A percentile compares a stretch with the other conserved stretches of the same genome.
Conservation (phyloP, 2,888 invertebrate genomes). For the Pyrocoelia pectoralis region DNA sequence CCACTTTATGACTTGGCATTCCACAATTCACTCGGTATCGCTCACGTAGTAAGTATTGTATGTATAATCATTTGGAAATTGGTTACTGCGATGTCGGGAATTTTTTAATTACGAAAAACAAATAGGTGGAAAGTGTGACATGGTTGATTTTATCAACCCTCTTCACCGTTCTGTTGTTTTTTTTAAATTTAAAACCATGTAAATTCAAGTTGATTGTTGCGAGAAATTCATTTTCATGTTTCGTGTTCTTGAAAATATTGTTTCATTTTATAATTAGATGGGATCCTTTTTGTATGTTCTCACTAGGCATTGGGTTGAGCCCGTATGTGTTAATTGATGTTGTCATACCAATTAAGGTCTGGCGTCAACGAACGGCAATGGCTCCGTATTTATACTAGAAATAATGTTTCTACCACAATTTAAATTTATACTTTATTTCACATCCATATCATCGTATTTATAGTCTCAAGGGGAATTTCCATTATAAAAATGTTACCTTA, state of each 20-base stretch:
- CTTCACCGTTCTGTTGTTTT: background rate
- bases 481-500: slow-evolving; percentile 27
- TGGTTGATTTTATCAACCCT: background rate
- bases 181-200: background rate
- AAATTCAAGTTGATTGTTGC: background rate
- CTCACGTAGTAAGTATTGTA: too few relatives aligned
- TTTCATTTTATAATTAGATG: slow-evolving; percentile 19
- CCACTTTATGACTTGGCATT: background rate
- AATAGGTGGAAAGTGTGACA: background rate
- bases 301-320: slow-evolving; percentile 6
- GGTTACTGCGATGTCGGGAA: background rate
- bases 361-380: slow-evolving; percentile 29
- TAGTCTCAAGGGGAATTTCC: slow-evolving; percentile 20
- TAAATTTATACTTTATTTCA: slow-evolving; percentile 18
- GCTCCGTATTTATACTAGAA: background rate
- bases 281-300: slow-evolving; percentile 11
- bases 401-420: background rate
- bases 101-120: background rate
- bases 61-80: too few relatives aligned
- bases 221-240: background rate
- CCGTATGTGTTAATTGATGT: slow-evolving; percentile 36
- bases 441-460: slow-evolving; percentile 22
- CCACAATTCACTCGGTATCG: too few relatives aligned
- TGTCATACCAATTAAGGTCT: slow-evolving; percentile 40
- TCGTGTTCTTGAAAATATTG: slow-evolving; percentile 4